Percentiles rank a stretch among this genome's conserved stretches.
Conservation (phyloP, 2,797 vertebrate genomes). For the Garrulus glandarius region DNA sequence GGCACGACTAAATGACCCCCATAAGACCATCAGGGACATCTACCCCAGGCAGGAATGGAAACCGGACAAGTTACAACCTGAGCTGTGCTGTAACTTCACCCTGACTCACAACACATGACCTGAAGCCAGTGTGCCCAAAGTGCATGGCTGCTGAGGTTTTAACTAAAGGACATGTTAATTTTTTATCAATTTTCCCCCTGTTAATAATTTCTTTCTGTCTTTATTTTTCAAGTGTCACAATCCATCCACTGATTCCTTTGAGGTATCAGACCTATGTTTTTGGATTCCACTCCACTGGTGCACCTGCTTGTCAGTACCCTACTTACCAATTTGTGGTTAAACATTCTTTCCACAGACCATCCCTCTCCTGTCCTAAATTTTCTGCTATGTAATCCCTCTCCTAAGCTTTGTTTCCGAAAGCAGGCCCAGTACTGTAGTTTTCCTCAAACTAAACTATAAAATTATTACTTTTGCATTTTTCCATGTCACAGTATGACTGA, state of each 20-base stretch:
- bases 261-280: background rate
- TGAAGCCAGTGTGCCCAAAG: background rate
- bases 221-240: background rate
- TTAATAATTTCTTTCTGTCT: background rate
- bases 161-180: background rate
- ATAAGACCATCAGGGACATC: background rate
- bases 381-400: background rate
- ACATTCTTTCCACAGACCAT: background rate
- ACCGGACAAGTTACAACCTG: background rate
- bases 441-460: background rate
- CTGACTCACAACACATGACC: background rate
- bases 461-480: constrained; percentile 2
- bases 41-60: background rate
- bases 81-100: background rate
- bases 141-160: background rate
- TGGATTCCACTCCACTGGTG: background rate
- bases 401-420: background rate
- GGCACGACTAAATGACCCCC: background rate
- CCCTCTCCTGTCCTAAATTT: background rate
- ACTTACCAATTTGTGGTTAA: background rate
- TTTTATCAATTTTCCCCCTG: background rate
- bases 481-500: background rate
- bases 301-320: background rate
- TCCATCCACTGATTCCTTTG: background rate
- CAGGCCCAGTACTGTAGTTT: background rate